Base-by-base conservation (phyloP, 1,140 invertebrate genomes). In the Pseudomyrmex gracilis region DNA sequence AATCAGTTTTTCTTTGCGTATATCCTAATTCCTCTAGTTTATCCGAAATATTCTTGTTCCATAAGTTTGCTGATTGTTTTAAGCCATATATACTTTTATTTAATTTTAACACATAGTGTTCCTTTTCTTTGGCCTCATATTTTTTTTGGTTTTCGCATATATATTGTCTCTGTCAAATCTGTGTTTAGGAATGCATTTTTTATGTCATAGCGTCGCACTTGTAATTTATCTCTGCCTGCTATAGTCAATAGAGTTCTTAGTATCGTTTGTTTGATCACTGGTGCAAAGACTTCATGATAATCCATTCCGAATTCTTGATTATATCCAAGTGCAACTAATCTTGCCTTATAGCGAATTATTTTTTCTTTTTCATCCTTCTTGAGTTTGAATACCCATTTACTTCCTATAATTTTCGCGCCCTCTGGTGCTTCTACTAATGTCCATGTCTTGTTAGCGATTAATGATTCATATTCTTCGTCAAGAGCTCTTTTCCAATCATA, bases 101-200 rank as follows among this genome's bases (percentile, higher is more conserved):
- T 64, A 64, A 64, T 4, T 64, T 64, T 13, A 64, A 34, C 1
- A 64, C 1, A 1, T 64, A 15, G 22, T 64, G n/a, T 17, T 57
- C 55, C 7, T 64, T 64, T 24, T 2, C 61, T 64, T 64, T 64
- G 3, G n/a, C 15, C 22, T 64, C 22, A 64, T 34, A 64, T 34
- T 22, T 4, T n/a, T 64, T 64, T 64, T 15, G 61, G 61, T 10
- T 34, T 9, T 64, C 61, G 61, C 61, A 34, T 64, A 34, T 64
- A 64, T 64, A 24, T 34, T 64, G 15, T 64, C 13, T 64, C 22
- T 5, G 22, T 24, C 12, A 24, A 24, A 4, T 64, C 34, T 64
- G 22, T 10, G 12, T 43, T 43, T 64, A 43, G 3, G 4, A 64
- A 34, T 64, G 61, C 61, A 7, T 64, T 43, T 43, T 64, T 43